A percentile compares a stretch with the other conserved stretches of the same genome.
Conservation (phyloP, 23 tunicate genomes). For the Trididemnum clinides region DNA sequence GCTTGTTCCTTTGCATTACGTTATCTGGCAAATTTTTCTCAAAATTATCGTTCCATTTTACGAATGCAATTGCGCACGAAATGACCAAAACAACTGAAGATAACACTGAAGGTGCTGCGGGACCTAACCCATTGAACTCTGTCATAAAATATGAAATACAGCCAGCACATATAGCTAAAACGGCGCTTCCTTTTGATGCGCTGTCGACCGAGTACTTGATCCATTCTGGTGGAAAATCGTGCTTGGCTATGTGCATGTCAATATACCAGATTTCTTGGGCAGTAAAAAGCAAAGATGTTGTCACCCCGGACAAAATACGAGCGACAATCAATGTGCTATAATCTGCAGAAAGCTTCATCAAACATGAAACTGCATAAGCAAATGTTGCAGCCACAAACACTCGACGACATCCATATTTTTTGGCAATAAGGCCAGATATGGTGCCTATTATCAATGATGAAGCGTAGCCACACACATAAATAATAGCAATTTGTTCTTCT, state of each 20-base stretch:
- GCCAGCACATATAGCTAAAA: constrained; percentile 84
- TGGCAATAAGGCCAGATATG: constrained; percentile 35
- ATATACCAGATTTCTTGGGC: constrained; percentile 86
- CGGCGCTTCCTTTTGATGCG: constrained; percentile 59
- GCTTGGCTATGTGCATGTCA: constrained; percentile 38
- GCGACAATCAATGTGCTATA: constrained; percentile 68
- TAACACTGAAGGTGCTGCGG: constrained; percentile 83
- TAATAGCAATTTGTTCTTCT: constrained; percentile 91
- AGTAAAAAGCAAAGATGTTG: constrained; percentile 72
- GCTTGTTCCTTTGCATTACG: background rate
- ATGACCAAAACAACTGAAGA: constrained; percentile 61
- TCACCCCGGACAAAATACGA: constrained; percentile 74
- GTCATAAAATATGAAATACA: constrained; percentile 74
- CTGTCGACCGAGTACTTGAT: constrained; percentile 55
- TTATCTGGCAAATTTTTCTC: background rate
- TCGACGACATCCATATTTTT: constrained; percentile 27
- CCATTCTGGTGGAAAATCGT: constrained; percentile 97
- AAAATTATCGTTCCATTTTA: constrained; percentile 48
- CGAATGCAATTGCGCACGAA: constrained; percentile 20
- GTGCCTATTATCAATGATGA: constrained; percentile 61
- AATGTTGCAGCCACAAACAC: constrained; percentile 41
- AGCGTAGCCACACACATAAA: constrained; percentile 90
- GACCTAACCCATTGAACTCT: constrained; percentile 73
- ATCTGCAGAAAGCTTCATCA: constrained; percentile 73
- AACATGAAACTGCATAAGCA: constrained; percentile 65